Evolutionary conservation across 2,888 invertebrate genomes (phyloP).

Genomic region (Aphodius granarius): DNA sequence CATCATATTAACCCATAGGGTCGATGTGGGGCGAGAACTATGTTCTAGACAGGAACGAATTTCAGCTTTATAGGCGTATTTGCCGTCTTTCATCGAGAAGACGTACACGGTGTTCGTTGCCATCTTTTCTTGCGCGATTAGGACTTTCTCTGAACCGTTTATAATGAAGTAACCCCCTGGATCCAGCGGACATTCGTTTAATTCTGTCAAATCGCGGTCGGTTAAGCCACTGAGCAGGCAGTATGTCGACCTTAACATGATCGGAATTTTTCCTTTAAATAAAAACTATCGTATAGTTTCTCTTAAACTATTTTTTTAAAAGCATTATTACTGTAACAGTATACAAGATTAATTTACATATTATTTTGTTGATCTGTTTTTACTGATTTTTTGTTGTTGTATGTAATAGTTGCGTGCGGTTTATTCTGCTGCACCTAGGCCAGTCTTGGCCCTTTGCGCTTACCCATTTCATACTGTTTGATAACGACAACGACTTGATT

Average conservation of each 20-base stretch:
- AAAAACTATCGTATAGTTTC: background rate
- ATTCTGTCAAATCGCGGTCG: conserved; percentile 98
- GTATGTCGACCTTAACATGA: conserved; percentile 98
- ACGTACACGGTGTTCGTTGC: conserved; percentile 99
- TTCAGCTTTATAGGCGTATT: conserved; percentile 98
- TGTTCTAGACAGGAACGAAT: conserved; percentile 94
- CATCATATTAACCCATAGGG: conserved; percentile 99
- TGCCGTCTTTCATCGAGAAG: conserved; percentile 99
- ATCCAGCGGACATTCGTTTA: conserved; percentile 98
- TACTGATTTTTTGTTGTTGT: too few species aligned
- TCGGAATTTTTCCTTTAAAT: conserved; percentile 84
- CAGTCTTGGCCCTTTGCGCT: too few species aligned
- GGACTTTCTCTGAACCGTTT: conserved; percentile 91
- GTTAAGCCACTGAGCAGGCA: conserved; percentile 92
- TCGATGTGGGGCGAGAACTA: conserved; percentile 94
- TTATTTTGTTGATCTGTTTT: too few species aligned
- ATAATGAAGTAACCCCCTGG: conserved; percentile 99
- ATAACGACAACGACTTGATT: too few species aligned
- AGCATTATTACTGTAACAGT: too few species aligned
- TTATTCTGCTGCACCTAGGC: too few species aligned
- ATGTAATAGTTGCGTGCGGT: too few species aligned
- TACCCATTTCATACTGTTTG: too few species aligned
- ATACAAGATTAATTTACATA: too few species aligned
- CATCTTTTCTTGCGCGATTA: conserved; percentile 99
- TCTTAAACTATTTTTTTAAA: background rate